A percentile compares a stretch with the other conserved stretches of the same genome.
These are phyloP conservation scores for Hiodon tergisus DNA, from an alignment of 2,113 vertebrate genomes.

Conservation along the genomic window DNA sequence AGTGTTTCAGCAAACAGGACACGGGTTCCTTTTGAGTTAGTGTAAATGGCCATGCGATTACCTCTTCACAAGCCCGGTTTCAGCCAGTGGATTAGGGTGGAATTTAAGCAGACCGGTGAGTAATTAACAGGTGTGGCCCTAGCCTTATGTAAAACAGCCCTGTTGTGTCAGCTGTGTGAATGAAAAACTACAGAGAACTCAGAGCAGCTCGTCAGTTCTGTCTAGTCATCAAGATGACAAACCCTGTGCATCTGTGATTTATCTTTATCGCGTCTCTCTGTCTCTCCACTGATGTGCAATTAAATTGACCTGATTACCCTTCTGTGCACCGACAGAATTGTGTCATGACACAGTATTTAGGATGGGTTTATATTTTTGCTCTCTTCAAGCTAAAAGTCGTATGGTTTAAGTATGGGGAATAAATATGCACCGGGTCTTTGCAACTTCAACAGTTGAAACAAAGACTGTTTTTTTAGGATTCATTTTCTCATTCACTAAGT, in stretches of 20 bases:
- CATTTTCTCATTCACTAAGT: too few relatives aligned
- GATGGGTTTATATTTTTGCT: slow-evolving; percentile 15
- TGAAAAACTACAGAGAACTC: slow-evolving; percentile 3
- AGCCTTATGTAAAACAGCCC: slow-evolving; percentile 8
- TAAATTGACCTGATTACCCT: slow-evolving; percentile 27
- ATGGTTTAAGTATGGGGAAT: neutral
- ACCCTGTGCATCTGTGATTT: neutral
- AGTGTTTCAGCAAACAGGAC: neutral
- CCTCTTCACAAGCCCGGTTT: neutral
- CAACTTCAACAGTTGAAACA: neutral
- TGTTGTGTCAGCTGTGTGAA: neutral
- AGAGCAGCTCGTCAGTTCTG: neutral
- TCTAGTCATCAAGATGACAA: too few relatives aligned
- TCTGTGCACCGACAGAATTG: slow-evolving; percentile 23
- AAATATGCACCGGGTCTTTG: neutral
- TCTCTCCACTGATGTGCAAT: slow-evolving; percentile 26
- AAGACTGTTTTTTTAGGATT: neutral
- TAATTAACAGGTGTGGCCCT: slow-evolving; percentile 6
- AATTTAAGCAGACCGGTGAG: neutral
- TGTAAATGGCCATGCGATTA: neutral
- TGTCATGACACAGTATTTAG: slow-evolving; percentile 30
- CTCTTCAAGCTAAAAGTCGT: slow-evolving; percentile 2
- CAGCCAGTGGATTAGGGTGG: neutral
- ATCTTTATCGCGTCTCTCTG: neutral
- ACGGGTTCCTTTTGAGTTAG: neutral